These are phyloP conservation scores for Dolichoris vasculosae DNA, from an alignment of 1,140 invertebrate genomes.

Conservation along the genomic window DNA sequence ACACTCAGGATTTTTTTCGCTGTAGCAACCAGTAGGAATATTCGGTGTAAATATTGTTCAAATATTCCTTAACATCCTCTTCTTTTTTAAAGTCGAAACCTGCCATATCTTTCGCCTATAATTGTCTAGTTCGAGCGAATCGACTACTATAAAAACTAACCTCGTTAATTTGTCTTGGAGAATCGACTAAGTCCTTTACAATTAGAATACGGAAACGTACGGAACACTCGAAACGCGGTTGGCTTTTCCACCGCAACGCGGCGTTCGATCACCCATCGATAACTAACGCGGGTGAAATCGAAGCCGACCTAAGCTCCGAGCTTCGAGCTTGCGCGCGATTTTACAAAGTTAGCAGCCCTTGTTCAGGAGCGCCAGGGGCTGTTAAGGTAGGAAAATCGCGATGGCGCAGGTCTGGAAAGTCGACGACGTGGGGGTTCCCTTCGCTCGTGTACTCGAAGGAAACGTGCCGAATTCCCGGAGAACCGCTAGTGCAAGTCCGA, in stretches of 20 bases:
- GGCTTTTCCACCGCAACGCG: not conserved
- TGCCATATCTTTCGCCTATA: not conserved
- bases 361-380: not conserved
- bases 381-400: not conserved
- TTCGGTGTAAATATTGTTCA: slow-evolving; percentile 92
- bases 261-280: not conserved
- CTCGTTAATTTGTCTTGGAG: too few relatives aligned
- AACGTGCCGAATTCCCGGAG: not conserved
- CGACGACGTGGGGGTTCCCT: not conserved
- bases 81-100: slow-evolving; percentile 85
- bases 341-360: not conserved
- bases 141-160: not conserved
- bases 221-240: not conserved
- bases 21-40: slow-evolving; percentile 93
- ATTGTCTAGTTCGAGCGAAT: not conserved
- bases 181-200: not conserved
- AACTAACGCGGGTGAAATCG: not conserved
- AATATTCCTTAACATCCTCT: slow-evolving; percentile 89
- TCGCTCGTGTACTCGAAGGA: not conserved
- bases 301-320: not conserved
- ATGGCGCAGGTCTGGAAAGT: slow-evolving; percentile 1
- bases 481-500: slow-evolving; percentile 15
- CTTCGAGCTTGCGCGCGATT: slow-evolving; percentile 21
- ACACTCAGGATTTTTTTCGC: slow-evolving; percentile 88
- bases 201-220: not conserved